A percentile compares a stretch with the other conserved stretches of the same genome.
These are phyloP conservation scores for Gandaritis pyraliata DNA, from an alignment of 2,888 invertebrate species.

Conservation along the genomic window DNA sequence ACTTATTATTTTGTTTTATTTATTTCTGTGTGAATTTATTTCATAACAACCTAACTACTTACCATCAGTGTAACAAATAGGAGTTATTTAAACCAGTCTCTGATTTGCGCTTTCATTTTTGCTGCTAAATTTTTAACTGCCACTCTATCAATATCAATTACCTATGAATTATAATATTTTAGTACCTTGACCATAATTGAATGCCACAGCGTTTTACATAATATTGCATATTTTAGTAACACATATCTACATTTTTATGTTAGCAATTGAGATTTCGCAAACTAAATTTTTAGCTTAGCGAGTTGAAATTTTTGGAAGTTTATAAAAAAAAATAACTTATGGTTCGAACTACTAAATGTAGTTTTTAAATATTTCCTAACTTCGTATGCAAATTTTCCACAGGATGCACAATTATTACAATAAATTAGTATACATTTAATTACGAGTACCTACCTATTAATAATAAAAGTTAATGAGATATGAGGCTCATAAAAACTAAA, in stretches of 20 bases:
- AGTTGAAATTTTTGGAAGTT: no score
- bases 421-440: no score
- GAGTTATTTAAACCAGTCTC: no score
- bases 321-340: no score
- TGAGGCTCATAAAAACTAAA: background rate
- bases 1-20: no score
- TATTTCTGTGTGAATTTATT: no score
- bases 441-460: background rate
- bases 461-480: background rate
- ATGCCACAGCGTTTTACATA: slow-evolving; percentile 3
- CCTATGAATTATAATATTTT: background rate
- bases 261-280: background rate
- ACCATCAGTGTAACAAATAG: no score
- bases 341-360: no score
- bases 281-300: no score
- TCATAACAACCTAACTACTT: no score
- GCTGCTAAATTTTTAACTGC: background rate
- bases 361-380: no score
- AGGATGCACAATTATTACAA: background rate
- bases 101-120: background rate
- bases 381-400: background rate
- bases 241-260: background rate
- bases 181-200: slow-evolving; percentile 2
- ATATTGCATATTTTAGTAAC: slow-evolving; percentile 1
- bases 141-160: background rate